Base-by-base conservation (phyloP, 2,113 vertebrate genomes). In the Pluvialis apricaria region DNA sequence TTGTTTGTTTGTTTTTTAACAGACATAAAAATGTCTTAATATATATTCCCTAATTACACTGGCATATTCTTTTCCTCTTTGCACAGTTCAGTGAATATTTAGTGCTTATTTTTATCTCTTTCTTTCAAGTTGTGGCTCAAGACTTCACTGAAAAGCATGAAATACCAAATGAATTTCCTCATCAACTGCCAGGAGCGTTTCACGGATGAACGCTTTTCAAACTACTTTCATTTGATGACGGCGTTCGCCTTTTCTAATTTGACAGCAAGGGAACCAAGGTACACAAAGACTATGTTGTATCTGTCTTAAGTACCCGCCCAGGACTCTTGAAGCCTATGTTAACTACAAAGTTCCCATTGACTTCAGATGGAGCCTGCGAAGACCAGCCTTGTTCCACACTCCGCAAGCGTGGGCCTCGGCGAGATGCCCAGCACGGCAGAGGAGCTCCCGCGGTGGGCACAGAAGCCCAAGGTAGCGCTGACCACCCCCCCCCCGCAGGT, bases 371-470 rank as follows among this genome's bases (percentile, higher is more conserved):
- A 34, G 36, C 45, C 70, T 11, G 58, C 19, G 0, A 28, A 58
- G 45, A 8, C 1, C 1, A 7, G 40, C 29, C 36, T 14, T 3
- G 34, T 1, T 12, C 26, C 2, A 2, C 77, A 1, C 21, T 0
- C 18, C 6, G 61, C 45, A 3, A 15, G 21, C 0, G 9, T 0
- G 6, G 25, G 29, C 17, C 42, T 4, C 0, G 6, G 21, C 6
- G 52, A 5, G 0, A 2, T 2, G 71, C n/a, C 49, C 18, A 18
- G 49, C 40, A 5, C 18, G 3, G 4, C 62, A 6, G 49, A 47
- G 15, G 13, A 18, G 40, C 45, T 22, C 38, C 17, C 1, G 34
- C 1, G 32, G 1, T 12, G 36, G 14, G 44, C 42, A 3, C 24
- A 5, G n/a, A 4, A 8, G 19, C 10, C 60, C 11, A 25, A 25